Evolutionary conservation across 1,140 invertebrate species (phyloP).

Genomic region (Vollenhovia emeryi): DNA sequence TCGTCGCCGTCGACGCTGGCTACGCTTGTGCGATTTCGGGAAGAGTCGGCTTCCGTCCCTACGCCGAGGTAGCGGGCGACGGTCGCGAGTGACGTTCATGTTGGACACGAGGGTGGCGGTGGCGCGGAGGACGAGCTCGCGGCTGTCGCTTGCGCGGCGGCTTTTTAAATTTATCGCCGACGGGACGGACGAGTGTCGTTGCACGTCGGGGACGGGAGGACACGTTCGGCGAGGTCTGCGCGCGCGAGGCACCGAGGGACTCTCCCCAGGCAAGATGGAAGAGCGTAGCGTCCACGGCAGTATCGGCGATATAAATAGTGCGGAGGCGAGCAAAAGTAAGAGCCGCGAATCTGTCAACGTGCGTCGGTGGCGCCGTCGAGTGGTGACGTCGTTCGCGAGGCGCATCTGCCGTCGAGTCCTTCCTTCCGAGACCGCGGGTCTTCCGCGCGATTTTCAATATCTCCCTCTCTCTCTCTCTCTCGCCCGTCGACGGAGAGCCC

Average conservation of each 20-base stretch:
- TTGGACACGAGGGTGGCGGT: background rate
- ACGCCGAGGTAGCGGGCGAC: no score
- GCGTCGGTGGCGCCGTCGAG: background rate
- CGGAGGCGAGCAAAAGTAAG: slow-evolving; percentile 81
- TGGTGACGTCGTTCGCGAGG: no score
- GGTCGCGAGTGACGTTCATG: background rate
- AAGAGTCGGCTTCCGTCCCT: no score
- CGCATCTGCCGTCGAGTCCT: no score
- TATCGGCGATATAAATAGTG: slow-evolving; percentile 86
- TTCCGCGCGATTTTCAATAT: no score
- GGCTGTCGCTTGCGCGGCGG: slow-evolving; percentile 50
- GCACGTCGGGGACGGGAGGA: slow-evolving; percentile 55
- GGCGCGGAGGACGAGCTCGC: background rate
- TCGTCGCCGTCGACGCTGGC: background rate
- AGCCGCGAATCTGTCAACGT: slow-evolving; percentile 17
- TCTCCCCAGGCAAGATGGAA: slow-evolving; percentile 86
- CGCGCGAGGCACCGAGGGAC: no score
- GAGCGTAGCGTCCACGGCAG: slow-evolving; percentile 83
- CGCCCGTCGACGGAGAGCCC: no score
- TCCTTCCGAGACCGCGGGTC: no score
- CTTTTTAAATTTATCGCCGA: slow-evolving; percentile 73
- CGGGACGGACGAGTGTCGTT: slow-evolving; percentile 45
- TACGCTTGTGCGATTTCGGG: no score
- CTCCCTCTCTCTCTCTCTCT: no score
- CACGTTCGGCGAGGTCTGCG: slow-evolving; percentile 41